phyloP scores from a whole-genome alignment of 2,888 invertebrate species.

The Lomographa bimaculata region DNA sequence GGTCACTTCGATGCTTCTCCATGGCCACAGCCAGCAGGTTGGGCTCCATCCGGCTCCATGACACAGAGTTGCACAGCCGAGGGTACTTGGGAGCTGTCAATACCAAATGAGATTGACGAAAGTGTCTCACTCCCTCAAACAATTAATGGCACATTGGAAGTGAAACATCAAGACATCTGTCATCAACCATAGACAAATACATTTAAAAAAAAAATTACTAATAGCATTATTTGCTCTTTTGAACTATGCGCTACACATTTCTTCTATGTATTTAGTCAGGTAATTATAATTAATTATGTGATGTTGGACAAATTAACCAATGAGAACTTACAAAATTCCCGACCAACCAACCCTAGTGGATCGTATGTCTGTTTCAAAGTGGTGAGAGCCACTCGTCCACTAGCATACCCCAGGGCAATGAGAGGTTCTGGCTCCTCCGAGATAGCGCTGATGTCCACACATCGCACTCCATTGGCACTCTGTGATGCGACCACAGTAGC shows the following conservation, averaged over 20 bases:
- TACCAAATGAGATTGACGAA: no score
- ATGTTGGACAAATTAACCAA: no score
- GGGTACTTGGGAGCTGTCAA: slow-evolving; percentile 93
- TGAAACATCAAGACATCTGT: no score
- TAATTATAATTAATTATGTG: no score
- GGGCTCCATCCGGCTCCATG: slow-evolving; percentile 93
- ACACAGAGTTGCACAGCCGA: slow-evolving; percentile 92
- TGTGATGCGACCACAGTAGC: slow-evolving; percentile 89
- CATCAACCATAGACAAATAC: no score
- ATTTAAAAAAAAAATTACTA: no score
- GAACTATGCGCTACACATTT: no score
- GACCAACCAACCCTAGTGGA: slow-evolving; percentile 86
- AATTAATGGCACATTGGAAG: no score
- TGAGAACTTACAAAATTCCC: slow-evolving; percentile 88
- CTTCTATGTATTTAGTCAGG: no score
- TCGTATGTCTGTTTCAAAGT: slow-evolving; percentile 90
- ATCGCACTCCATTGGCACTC: slow-evolving; percentile 92
- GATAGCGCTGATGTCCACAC: slow-evolving; percentile 92
- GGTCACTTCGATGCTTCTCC: slow-evolving; percentile 95
- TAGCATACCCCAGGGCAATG: slow-evolving; percentile 94
- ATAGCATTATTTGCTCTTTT: no score
- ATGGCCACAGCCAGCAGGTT: slow-evolving; percentile 93
- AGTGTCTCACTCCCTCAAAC: no score
- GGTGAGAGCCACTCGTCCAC: slow-evolving; percentile 93
- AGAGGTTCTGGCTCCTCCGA: slow-evolving; percentile 89